Base-by-base conservation (phyloP, 2,888 invertebrate species). In the Hetaerina titia region DNA sequence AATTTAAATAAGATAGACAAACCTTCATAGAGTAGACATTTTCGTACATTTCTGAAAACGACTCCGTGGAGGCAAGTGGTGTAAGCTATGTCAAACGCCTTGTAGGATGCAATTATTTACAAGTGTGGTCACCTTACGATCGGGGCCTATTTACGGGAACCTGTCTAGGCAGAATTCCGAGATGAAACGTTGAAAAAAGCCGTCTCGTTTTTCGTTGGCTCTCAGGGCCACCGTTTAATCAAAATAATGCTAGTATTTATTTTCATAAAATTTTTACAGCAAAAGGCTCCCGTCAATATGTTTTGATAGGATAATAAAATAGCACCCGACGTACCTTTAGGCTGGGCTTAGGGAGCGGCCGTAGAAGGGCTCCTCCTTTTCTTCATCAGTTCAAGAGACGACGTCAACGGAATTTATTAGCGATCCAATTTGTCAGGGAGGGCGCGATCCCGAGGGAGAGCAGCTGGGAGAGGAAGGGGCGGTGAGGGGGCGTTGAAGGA, bases 321-420 rank as follows among this genome's bases (percentile, higher is more conserved):
- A 31, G 31, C 81, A 31, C 81, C 13, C 25, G 31, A 81, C 81
- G 81, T 81, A 31, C 31, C 81, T 13, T 31, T 81, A 2, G n/a
- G n/a, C 1, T 31, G 2, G 2, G 31, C 25, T 22, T 0, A 5
- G 69, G n/a, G 17, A 69, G 17, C 69, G 1, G 74, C 74, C 25
- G 8, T 74, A 13, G 15, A 69, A 25, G 13, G 4, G 31, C 31
- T 13, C 81, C 31, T 31, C 81, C 22, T 31, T 81, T 81, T 81
- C 81, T 81, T 81, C 31, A 11, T 81, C 19, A 81, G 81, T 13
- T 81, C 13, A 4, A 25, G 81, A 81, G 31, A 22, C 31, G 81
- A 81, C 81, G 81, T 81, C 81, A 81, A 81, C 81, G 31, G 81
- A 81, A 81, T 81, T 81, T 81, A 81, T 81, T 81, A 81, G 81